Base-by-base conservation (phyloP, 2,113 vertebrate species). In the Caretta caretta region DNA sequence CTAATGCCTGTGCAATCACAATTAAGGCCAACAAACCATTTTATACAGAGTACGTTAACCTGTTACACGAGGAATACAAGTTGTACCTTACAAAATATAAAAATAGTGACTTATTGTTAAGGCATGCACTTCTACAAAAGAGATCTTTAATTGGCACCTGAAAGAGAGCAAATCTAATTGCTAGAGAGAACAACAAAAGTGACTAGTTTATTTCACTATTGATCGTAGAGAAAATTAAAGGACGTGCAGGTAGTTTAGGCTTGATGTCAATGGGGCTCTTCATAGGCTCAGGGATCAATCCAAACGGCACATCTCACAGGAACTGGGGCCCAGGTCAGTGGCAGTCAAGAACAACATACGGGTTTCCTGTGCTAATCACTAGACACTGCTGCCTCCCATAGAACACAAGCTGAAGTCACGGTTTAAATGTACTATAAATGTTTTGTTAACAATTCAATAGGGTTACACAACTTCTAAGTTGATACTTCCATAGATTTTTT, bases 1-100 rank as follows among this genome's bases (percentile, higher is more conserved):
- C 13, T 17, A 29, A 4, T 13, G 79, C 93, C 89, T 62, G 50
- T 53, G 4, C 92, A 84, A 10, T 35, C 90, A 31, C 5, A 6
- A 51, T 87, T 86, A 93, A 78, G 51, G 57, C 35, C 22, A 90
- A 92, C 35, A 94, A 93, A 35, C 79, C 84, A 29, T 62, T 93
- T 91, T 38, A 11, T 27, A 38, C 62, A 27, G n/a, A 46, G 35
- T 27, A 57, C 11, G 25, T 29, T 57, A 46, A 42, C 85, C 62
- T 6, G 1, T 12, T 88, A 54, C 19, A 93, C 91, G 19, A 89
- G 1, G 19, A 93, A 54, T 24, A 54, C 0, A 0, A n/a, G 25
- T 82, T 96, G 93, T 93, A 51, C 16, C 1, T 81, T 50, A 22
- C 9, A 6, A 93, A 87, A 42, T 59, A 90, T 75, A 92, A 93